These are phyloP conservation scores for Scopus umbretta DNA, from an alignment of 2,113 vertebrate species.

Conservation along the genomic window DNA sequence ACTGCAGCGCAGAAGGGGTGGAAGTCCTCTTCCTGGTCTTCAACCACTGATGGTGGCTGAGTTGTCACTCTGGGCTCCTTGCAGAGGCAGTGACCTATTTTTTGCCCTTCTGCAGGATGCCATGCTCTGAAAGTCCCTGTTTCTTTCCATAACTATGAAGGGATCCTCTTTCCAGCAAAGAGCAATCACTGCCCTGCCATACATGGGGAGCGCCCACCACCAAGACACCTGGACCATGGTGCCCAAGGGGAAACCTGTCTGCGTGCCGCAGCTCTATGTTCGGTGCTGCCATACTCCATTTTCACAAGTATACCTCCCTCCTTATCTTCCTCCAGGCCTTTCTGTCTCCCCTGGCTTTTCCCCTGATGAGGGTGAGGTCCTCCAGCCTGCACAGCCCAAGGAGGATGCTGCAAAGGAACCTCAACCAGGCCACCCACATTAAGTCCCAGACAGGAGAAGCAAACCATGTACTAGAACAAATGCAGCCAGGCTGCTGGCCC, in stretches of 20 bases:
- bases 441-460: background rate
- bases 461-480: background rate
- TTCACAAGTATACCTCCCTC: background rate
- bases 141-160: background rate
- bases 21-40: background rate
- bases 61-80: background rate
- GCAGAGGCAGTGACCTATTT: background rate
- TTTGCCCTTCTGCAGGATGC: background rate
- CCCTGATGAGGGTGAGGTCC: background rate
- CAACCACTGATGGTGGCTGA: background rate
- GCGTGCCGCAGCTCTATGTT: rapidly evolving
- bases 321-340: background rate
- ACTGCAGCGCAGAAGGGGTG: rapidly evolving
- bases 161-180: background rate
- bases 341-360: background rate
- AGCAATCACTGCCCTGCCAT: background rate
- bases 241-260: background rate
- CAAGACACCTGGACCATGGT: background rate
- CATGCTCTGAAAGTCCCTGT: background rate
- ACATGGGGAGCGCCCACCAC: background rate
- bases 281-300: background rate
- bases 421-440: background rate
- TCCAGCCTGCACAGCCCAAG: background rate
- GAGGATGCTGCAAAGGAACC: background rate
- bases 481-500: background rate